Percentiles rank a stretch among this genome's conserved stretches.
Conservation (phyloP, 2,113 vertebrate genomes). For the rabbit (Oryctolagus cuniculus) region mOryCun1.1 NC_091433.1:5548001-5548500, state of each 20-base stretch:
- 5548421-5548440: too few relatives aligned
- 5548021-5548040: not conserved
- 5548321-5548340: not conserved
- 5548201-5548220: not conserved
- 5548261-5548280: not conserved
- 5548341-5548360: not conserved
- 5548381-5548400: not conserved
- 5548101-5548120: not conserved
- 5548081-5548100: not conserved
- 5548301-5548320: not conserved
- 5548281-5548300: not conserved
- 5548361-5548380: not conserved
- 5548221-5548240: not conserved
- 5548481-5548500: not conserved
- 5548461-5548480: not conserved
- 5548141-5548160: fast-evolving
- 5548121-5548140: not conserved
- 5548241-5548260: not conserved
- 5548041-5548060: not conserved
- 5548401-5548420: not conserved
- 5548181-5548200: fast-evolving
- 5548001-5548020: not conserved
- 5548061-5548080: not conserved
- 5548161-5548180: not conserved
- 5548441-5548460: not conserved